These are phyloP conservation scores for Distichodus sexfasciatus DNA, from an alignment of 2,797 vertebrate species.

Conservation along the genomic window DNA sequence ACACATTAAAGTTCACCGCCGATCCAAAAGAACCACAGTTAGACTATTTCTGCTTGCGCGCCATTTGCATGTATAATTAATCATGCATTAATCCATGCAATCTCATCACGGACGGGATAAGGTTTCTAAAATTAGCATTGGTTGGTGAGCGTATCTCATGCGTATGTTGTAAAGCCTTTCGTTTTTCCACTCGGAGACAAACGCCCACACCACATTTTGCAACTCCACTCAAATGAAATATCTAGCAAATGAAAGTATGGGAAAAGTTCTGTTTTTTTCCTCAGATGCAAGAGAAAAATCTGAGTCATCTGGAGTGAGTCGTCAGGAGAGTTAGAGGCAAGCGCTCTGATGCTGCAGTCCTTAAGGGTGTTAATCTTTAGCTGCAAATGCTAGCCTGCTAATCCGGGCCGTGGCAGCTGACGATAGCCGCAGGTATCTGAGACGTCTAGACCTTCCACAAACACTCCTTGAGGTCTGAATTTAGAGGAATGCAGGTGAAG, in stretches of 20 bases:
- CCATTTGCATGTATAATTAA: constrained; percentile 8
- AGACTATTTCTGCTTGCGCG: not conserved
- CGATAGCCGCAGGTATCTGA: constrained; percentile 1
- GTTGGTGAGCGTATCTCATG: not conserved
- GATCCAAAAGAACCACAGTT: not conserved
- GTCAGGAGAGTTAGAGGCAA: not conserved
- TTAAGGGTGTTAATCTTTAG: constrained; percentile 10
- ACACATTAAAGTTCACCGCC: not conserved
- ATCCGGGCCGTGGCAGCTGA: not conserved
- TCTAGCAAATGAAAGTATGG: not conserved
- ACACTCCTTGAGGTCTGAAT: not conserved
- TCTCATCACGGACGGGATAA: not conserved
- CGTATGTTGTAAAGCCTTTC: constrained; percentile 1
- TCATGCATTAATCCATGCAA: not conserved
- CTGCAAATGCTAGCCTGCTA: constrained; percentile 9
- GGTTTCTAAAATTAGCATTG: constrained; percentile 14
- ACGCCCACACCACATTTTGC: not conserved
- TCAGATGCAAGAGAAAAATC: not conserved
- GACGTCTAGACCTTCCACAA: constrained; percentile 3
- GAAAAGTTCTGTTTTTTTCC: not conserved
- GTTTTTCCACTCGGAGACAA: not conserved
- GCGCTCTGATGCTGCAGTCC: not conserved
- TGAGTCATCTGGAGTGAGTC: not conserved
- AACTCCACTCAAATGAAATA: not conserved
- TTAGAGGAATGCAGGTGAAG: not conserved